Base-by-base conservation (phyloP, 2,797 vertebrate species). In the Tokudaia tokunoshimensis region DNA sequence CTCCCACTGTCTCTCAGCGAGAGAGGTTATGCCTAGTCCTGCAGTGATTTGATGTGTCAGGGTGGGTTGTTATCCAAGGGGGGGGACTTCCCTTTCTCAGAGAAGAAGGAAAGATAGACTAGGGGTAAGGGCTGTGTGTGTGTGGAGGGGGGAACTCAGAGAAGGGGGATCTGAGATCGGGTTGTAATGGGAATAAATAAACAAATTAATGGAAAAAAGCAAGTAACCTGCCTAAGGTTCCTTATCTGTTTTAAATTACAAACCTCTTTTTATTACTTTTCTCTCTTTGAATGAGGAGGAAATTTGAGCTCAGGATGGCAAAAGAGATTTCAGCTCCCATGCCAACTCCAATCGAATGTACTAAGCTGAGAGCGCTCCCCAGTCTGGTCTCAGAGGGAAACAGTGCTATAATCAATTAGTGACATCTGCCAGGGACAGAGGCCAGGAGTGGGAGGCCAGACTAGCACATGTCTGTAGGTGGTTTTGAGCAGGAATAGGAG, bases 241-340 rank as follows among this genome's bases (percentile, higher is more conserved):
- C 22, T 94, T 76, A 93, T 55, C 31, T 96, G 87, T 20, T 89
- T 96, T 86, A 97, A 92, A 92, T 93, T 65, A 89, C 15, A 96
- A 65, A 81, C 19, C 14, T 88, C 61, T 94, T 92, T 82, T 94
- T 26, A 86, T 89, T 91, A 79, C 31, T 97, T 95, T 96, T 59
- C 86, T 96, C 61, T 86, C 12, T 50, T 94, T 65, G 85, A 92
- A 92, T 92, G 50, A 65, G 44, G 81, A 95, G 29, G 87, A 92
- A 84, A 97, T 95, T 90, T 94, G 87, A 96, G 67, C 37, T 70
- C 75, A 72, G 74, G 41, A 47, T 89, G 79, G 61, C 57, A 96
- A 91, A 88, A 82, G 34, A 82, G 37, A 94, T 95, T 91, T 95
- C 24, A 86, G 55, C 75, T 94, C 65, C 87, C 50, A 61, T 83